Conservation (phyloP, 2,113 vertebrate genomes). For the Rhabdornis inornatus region DNA sequence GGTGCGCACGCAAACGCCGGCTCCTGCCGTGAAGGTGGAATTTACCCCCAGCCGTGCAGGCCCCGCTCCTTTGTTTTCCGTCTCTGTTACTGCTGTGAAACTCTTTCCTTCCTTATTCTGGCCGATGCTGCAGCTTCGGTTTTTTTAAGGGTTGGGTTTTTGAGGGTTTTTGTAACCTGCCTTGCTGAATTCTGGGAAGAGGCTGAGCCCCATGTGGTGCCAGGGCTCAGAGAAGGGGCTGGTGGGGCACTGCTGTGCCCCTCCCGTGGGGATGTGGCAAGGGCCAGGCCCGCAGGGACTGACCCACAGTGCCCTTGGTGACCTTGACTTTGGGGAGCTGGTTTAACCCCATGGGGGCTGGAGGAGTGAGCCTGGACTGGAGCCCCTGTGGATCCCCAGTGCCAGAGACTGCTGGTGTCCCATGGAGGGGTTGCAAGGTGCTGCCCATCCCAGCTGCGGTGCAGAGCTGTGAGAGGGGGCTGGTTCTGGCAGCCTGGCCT, state of each 20-base stretch:
- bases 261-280: fast-evolving
- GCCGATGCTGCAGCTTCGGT: neutral
- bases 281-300: fast-evolving
- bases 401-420: neutral
- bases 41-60: constrained; percentile 55
- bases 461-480: neutral
- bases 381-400: neutral
- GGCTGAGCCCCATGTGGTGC: neutral
- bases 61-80: constrained; percentile 56
- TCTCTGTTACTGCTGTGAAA: neutral
- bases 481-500: neutral
- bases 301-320: neutral
- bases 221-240: too few species aligned
- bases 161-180: neutral
- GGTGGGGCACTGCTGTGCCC: neutral
- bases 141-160: neutral
- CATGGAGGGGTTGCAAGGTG: fast-evolving
- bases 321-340: constrained; percentile 45
- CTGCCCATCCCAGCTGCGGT: neutral
- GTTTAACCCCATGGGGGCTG: neutral
- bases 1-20: neutral
- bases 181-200: neutral
- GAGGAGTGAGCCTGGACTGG: neutral
- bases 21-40: constrained; percentile 52
- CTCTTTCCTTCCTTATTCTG: neutral